These are phyloP conservation scores for Argyrosomus japonicus DNA, from an alignment of 2,113 vertebrate species.

Conservation along the genomic window DNA sequence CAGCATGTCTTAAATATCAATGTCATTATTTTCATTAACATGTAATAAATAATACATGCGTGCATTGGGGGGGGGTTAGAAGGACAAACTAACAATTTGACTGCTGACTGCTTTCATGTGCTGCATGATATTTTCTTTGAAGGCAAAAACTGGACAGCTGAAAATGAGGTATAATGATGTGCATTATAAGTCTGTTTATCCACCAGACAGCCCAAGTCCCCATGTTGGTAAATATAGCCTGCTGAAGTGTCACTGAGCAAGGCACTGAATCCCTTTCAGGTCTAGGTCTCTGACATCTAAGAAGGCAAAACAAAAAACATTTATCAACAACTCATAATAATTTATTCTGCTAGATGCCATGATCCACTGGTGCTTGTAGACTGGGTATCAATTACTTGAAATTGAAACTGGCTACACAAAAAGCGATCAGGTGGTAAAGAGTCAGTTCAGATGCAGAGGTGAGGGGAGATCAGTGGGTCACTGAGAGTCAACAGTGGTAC, in stretches of 20 bases:
- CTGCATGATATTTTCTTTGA: not conserved
- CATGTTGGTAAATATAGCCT: not conserved
- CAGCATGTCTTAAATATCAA: slow-evolving; percentile 38
- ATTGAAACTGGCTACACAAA: slow-evolving; percentile 48
- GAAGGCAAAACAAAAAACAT: not conserved
- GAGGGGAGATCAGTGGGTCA: slow-evolving; percentile 26
- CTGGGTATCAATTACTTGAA: slow-evolving; percentile 53
- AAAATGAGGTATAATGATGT: not conserved
- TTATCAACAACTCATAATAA: not conserved
- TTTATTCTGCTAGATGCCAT: slow-evolving; percentile 23
- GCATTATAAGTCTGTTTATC: not conserved
- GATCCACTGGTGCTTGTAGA: not conserved
- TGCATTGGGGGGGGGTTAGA: not conserved
- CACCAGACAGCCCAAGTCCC: not conserved
- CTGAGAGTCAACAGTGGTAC: slow-evolving; percentile 10
- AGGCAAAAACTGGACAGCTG: not conserved
- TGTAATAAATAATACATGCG: slow-evolving; percentile 32
- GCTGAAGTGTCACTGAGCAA: not conserved
- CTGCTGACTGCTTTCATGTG: not conserved
- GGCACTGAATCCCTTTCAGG: not conserved
- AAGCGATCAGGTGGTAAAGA: slow-evolving; percentile 13
- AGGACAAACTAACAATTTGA: not conserved
- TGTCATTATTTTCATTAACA: slow-evolving; percentile 42
- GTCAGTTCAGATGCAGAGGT: slow-evolving; percentile 27
- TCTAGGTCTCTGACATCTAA: not conserved